These are phyloP conservation scores for Kradibia gibbosae DNA, from an alignment of 1,140 invertebrate species.

Conservation along the genomic window DNA sequence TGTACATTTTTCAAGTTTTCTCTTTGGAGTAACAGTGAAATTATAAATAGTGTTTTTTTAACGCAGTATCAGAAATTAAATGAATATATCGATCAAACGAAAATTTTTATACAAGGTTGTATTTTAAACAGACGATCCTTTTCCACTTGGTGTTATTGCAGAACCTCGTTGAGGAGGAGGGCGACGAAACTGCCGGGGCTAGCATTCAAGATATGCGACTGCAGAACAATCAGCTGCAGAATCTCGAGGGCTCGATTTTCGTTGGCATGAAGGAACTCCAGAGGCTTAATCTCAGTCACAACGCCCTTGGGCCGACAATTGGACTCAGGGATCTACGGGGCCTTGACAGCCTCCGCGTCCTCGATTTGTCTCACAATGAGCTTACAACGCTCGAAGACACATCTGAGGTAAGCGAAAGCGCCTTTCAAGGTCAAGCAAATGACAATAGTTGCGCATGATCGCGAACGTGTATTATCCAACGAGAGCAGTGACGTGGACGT, in stretches of 20 bases:
- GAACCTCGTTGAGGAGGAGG: conserved; percentile 82
- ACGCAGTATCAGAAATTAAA: background rate
- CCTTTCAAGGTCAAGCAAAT: background rate
- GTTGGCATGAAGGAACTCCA: conserved; percentile 81
- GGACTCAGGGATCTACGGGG: conserved; percentile 83
- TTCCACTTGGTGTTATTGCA: conserved; percentile 61
- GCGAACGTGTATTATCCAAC: too few relatives aligned
- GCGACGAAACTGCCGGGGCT: conserved; percentile 70
- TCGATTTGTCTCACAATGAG: conserved; percentile 85
- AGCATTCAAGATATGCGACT: conserved; percentile 80
- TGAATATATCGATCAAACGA: background rate
- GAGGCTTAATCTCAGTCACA: conserved; percentile 82
- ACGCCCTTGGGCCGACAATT: conserved; percentile 79
- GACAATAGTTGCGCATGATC: too few relatives aligned
- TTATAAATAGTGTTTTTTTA: background rate
- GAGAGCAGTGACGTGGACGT: too few relatives aligned
- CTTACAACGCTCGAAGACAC: conserved; percentile 83
- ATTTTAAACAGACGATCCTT: conserved; percentile 43
- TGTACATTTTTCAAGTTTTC: too few relatives aligned
- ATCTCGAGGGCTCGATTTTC: conserved; percentile 80
- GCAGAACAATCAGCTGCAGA: conserved; percentile 80
- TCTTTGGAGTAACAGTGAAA: too few relatives aligned
- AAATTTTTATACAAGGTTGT: conserved; percentile 24
- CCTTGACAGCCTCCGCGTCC: conserved; percentile 78
- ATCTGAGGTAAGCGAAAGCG: conserved; percentile 77